Conservation (phyloP, 53 echinoderm and acorn worm genomes). For the Echinarachnius parma region DNA sequence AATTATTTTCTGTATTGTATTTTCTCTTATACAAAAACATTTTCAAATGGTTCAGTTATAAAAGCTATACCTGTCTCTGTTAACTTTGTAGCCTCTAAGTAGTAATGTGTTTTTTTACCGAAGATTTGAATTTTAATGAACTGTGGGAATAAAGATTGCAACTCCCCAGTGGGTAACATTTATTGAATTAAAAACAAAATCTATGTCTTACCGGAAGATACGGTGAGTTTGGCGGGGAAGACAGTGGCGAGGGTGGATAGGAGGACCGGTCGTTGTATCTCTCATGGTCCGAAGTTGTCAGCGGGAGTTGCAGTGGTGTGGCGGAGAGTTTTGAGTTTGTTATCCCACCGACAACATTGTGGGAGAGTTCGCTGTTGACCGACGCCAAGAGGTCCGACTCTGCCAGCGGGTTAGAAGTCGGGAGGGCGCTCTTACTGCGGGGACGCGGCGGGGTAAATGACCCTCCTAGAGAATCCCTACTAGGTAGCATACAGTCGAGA, state of each 20-base stretch:
- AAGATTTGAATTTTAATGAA: too few relatives aligned
- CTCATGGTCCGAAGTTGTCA: neutral
- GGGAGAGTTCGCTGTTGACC: neutral
- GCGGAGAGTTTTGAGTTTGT: neutral
- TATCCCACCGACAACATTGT: neutral
- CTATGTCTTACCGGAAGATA: conserved; percentile 65
- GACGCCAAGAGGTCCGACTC: conserved; percentile 36
- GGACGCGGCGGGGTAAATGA: conserved; percentile 1
- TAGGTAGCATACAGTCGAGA: conserved; percentile 7
- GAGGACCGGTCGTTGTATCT: neutral
- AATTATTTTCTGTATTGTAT: too few relatives aligned
- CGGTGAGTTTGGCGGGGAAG: conserved; percentile 60
- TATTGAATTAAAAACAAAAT: too few relatives aligned
- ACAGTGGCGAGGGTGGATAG: conserved; percentile 43
- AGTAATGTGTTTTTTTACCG: too few relatives aligned
- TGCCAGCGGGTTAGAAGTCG: conserved; percentile 35
- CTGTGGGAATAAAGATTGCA: too few relatives aligned
- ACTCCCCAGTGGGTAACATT: too few relatives aligned
- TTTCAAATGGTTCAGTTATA: too few relatives aligned
- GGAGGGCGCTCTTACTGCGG: conserved; percentile 6
- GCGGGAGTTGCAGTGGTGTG: neutral
- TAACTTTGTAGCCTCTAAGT: too few relatives aligned
- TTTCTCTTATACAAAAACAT: too few relatives aligned
- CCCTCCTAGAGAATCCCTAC: neutral
- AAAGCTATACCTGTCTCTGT: too few relatives aligned